Percentiles rank a stretch among this genome's conserved stretches.
These are phyloP conservation scores for Manacus vitellinus DNA, from an alignment of 2,113 vertebrate genomes.

Conservation along the genomic window DNA sequence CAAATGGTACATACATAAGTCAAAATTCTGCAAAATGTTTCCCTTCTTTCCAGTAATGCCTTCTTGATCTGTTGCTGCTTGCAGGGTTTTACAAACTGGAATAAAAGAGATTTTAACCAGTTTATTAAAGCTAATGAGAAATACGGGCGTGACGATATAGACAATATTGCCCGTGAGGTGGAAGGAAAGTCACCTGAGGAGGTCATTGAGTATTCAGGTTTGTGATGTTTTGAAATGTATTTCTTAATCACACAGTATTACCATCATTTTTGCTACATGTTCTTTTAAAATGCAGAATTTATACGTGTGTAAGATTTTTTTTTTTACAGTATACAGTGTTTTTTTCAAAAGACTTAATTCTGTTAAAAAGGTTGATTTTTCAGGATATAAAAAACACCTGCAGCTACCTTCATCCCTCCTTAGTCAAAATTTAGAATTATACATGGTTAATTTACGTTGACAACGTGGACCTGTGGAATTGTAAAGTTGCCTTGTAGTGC, in stretches of 20 bases:
- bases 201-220: slow-evolving; percentile 90
- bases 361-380: background rate
- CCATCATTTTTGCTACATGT: background rate
- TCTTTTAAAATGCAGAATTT: background rate
- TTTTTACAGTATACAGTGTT: background rate
- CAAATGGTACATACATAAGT: background rate
- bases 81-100: slow-evolving; percentile 91
- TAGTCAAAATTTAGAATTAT: background rate
- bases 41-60: background rate
- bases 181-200: slow-evolving; percentile 89
- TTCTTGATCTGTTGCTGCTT: slow-evolving; percentile 14
- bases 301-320: background rate
- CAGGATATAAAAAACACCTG: background rate
- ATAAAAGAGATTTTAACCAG: slow-evolving; percentile 91
- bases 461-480: background rate
- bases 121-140: slow-evolving; percentile 94
- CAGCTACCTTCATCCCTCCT: background rate
- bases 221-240: background rate
- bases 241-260: background rate
- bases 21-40: background rate
- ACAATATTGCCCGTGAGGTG: slow-evolving; percentile 88
- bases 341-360: background rate
- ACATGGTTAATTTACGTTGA: background rate
- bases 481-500: background rate
- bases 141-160: slow-evolving; percentile 88